Evolutionary conservation across 2,797 vertebrate genomes (phyloP).

Genomic region (Coendou prehensilis): DNA sequence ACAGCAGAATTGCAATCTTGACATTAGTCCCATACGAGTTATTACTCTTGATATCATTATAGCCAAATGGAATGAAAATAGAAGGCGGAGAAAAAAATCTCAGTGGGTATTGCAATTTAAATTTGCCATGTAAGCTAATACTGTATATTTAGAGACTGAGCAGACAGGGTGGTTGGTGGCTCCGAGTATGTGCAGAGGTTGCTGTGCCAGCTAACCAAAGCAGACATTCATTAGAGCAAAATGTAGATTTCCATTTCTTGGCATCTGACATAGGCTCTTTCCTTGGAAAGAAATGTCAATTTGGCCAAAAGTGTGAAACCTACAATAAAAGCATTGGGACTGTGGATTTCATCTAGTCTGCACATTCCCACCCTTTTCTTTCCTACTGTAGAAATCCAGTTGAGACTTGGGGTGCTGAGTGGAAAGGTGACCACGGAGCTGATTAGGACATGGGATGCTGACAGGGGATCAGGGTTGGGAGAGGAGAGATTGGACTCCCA

Average conservation of each 20-base stretch:
- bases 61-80: constrained; percentile 86
- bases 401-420: constrained; percentile 66
- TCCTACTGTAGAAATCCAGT: constrained; percentile 72
- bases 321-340: constrained; percentile 86
- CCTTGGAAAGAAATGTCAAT: constrained; percentile 87
- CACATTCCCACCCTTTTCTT: constrained; percentile 77
- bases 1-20: constrained; percentile 83
- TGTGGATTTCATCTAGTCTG: constrained; percentile 85
- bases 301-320: constrained; percentile 86
- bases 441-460: constrained; percentile 11
- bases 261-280: constrained; percentile 84
- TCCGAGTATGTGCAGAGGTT: constrained; percentile 71
- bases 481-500: constrained; percentile 26
- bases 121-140: constrained; percentile 87
- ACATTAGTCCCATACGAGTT: constrained; percentile 81
- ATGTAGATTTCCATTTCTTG: constrained; percentile 87
- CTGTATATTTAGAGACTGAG: constrained; percentile 86
- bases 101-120: constrained; percentile 87
- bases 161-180: constrained; percentile 86
- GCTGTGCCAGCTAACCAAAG: constrained; percentile 85
- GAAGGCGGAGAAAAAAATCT: constrained; percentile 80
- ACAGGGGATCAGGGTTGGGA: not conserved
- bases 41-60: constrained; percentile 85
- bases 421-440: constrained; percentile 39
- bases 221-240: constrained; percentile 87